These are phyloP conservation scores for Lissonota sp. DNA, from an alignment of 2,888 invertebrate species.

Conservation along the genomic window DNA sequence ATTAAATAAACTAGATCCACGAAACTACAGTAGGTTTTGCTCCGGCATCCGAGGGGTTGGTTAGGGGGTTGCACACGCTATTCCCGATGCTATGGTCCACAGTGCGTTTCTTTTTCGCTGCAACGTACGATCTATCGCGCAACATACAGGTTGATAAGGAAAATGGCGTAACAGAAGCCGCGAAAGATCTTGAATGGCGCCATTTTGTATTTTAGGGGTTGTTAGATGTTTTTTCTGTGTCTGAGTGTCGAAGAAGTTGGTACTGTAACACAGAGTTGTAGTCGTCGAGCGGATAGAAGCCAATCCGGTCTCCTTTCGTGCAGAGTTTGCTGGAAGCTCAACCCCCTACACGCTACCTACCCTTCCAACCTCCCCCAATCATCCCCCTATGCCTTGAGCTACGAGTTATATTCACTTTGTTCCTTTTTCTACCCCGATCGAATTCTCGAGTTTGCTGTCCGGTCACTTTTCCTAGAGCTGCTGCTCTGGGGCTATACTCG, in stretches of 20 bases:
- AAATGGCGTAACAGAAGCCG: too few relatives aligned
- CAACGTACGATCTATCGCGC: conserved; percentile 25
- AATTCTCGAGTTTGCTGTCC: conserved; percentile 63
- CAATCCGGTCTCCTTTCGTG: conserved; percentile 57
- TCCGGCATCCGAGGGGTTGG: conserved; percentile 29
- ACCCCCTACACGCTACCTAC: not conserved
- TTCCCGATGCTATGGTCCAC: conserved; percentile 38
- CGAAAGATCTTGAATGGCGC: too few relatives aligned
- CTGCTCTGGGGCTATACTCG: conserved; percentile 28
- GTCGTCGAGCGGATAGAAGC: conserved; percentile 44
- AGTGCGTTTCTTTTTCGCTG: conserved; percentile 49
- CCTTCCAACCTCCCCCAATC: not conserved
- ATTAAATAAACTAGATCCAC: conserved; percentile 65
- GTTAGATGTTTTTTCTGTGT: too few relatives aligned
- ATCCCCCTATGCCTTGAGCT: conserved; percentile 25
- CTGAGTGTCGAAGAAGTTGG: conserved; percentile 11
- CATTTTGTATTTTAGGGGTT: too few relatives aligned
- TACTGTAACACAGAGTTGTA: conserved; percentile 28
- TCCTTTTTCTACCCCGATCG: conserved; percentile 60
- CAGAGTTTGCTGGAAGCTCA: conserved; percentile 7
- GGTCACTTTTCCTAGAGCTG: conserved; percentile 45
- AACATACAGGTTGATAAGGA: not conserved
- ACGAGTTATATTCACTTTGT: conserved; percentile 53
- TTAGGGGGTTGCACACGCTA: conserved; percentile 29
- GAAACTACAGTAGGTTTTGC: conserved; percentile 54